Conservation (phyloP, 2,113 vertebrate species). For the Ptychochromis oligacanthus region DNA sequence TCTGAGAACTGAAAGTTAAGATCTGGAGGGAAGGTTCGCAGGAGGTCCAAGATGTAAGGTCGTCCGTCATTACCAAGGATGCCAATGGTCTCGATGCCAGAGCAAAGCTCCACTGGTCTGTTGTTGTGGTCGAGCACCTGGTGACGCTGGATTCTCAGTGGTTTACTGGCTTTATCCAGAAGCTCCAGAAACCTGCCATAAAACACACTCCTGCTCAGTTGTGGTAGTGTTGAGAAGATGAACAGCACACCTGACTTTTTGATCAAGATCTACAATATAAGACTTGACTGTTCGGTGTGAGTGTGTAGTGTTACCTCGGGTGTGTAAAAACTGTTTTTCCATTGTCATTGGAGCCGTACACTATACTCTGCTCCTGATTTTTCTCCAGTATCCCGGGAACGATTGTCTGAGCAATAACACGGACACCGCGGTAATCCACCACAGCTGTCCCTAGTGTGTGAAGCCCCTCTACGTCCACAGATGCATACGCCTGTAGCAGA, state of each 20-base stretch:
- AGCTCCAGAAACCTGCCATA: conserved; percentile 83
- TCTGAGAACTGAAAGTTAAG: conserved; percentile 89
- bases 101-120: conserved; percentile 89
- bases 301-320: conserved; percentile 76
- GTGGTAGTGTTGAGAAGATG: not conserved
- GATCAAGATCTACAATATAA: not conserved
- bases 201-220: not conserved
- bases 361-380: conserved; percentile 92
- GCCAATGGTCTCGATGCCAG: conserved; percentile 93
- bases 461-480: conserved; percentile 89
- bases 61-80: conserved; percentile 94
- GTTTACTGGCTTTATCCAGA: conserved; percentile 89
- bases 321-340: conserved; percentile 92
- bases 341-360: conserved; percentile 95
- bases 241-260: not conserved
- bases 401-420: conserved; percentile 92
- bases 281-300: not conserved
- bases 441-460: conserved; percentile 91
- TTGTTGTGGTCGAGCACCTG: conserved; percentile 88
- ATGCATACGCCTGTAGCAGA: conserved; percentile 82
- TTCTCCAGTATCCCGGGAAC: conserved; percentile 94
- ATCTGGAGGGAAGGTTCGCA: conserved; percentile 93
- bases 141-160: conserved; percentile 90
- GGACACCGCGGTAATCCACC: conserved; percentile 93
- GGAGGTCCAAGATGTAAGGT: conserved; percentile 92